Evolutionary conservation across 2,888 invertebrate species (phyloP).

Genomic region (Cybosia mesomella): DNA sequence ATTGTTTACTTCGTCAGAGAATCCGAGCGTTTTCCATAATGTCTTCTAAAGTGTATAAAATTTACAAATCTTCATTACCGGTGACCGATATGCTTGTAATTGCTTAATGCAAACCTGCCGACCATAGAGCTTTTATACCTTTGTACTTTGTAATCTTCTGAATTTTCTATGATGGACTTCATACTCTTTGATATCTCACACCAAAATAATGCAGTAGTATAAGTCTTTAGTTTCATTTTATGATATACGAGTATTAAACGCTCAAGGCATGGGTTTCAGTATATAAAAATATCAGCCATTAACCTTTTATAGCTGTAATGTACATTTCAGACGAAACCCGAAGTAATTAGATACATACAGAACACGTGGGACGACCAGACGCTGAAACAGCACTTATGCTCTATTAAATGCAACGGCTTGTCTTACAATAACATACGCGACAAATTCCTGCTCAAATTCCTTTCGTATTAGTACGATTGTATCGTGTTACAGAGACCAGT

Average conservation of each 20-base stretch:
- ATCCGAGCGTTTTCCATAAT: background rate
- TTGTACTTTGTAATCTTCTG: no score
- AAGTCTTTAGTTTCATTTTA: background rate
- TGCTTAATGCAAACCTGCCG: no score
- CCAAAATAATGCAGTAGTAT: background rate
- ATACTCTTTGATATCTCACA: background rate
- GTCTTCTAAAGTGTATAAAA: background rate
- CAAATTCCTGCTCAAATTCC: conserved; percentile 73
- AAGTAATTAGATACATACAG: conserved; percentile 42
- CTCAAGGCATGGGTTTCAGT: background rate
- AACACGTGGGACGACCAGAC: conserved; percentile 65
- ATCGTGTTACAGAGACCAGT: conserved; percentile 66
- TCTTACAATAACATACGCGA: conserved; percentile 69
- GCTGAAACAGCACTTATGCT: conserved; percentile 64
- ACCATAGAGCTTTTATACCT: background rate
- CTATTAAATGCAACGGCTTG: conserved; percentile 61
- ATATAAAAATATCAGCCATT: conserved; percentile 31
- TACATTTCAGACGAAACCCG: conserved; percentile 28
- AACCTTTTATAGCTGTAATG: conserved; percentile 37
- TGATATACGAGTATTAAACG: background rate
- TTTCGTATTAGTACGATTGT: conserved; percentile 51
- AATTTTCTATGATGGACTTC: no score
- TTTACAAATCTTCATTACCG: background rate
- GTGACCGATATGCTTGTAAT: background rate
- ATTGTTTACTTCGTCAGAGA: no score